Conservation (phyloP, 1,140 invertebrate genomes). For the Adoxophyes honmai region DNA sequence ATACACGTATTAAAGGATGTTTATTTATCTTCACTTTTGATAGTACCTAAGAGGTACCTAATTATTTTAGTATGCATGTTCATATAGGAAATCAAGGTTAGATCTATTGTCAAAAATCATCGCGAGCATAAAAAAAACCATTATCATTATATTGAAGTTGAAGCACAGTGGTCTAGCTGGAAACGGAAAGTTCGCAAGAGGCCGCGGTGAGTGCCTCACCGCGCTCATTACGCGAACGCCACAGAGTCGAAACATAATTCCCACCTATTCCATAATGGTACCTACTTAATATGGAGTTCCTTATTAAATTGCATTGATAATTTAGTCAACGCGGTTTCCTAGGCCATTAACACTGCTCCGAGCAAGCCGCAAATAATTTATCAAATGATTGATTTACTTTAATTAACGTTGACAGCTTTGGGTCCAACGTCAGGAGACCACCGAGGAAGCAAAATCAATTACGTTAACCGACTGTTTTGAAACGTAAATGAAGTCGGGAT, state of each 20-base stretch:
- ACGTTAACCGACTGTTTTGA: too few relatives aligned
- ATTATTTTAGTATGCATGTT: too few relatives aligned
- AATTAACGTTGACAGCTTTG: slow-evolving; percentile 12
- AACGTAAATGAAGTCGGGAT: too few relatives aligned
- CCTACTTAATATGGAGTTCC: neutral
- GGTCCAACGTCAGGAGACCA: neutral
- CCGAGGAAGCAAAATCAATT: too few relatives aligned
- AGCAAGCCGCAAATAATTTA: neutral
- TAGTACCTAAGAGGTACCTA: too few relatives aligned
- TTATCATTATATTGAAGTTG: too few relatives aligned
- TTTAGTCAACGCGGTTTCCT: neutral
- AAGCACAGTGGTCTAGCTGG: too few relatives aligned
- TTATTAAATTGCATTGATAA: neutral
- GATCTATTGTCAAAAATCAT: too few relatives aligned
- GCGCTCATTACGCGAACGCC: neutral
- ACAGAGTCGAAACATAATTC: neutral
- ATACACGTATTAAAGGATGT: too few relatives aligned
- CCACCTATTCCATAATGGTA: neutral
- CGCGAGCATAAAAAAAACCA: too few relatives aligned
- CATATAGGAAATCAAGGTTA: too few relatives aligned
- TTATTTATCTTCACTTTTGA: too few relatives aligned
- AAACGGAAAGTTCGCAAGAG: neutral
- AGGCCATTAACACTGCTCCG: neutral
- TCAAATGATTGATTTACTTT: slow-evolving; percentile 2
- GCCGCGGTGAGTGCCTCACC: neutral